These are phyloP conservation scores for Tipula helvola DNA, from an alignment of 2,888 invertebrate species.

Conservation along the genomic window DNA sequence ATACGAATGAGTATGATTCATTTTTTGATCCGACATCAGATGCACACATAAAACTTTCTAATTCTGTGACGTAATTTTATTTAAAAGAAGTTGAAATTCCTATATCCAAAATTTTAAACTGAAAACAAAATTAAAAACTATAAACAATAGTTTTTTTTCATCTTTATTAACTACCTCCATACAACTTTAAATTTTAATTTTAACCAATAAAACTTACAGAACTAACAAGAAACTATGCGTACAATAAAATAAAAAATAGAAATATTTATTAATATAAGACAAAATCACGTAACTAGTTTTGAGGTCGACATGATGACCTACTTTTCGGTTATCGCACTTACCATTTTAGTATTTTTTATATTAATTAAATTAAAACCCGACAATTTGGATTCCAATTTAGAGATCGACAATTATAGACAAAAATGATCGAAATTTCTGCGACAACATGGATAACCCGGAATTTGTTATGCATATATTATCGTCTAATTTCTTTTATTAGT, in stretches of 20 bases:
- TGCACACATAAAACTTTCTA: not conserved
- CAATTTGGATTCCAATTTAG: not conserved
- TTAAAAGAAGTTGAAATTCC: not conserved
- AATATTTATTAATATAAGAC: not conserved
- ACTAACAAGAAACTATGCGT: not conserved
- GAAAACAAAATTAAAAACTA: not conserved
- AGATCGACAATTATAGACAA: not conserved
- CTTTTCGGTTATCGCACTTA: conserved; percentile 7
- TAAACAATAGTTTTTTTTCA: not conserved
- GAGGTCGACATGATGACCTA: conserved; percentile 5
- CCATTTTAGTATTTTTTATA: not conserved
- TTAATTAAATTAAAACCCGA: not conserved
- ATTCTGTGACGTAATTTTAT: not conserved
- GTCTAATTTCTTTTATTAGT: not conserved
- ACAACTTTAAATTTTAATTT: not conserved
- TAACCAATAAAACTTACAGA: not conserved
- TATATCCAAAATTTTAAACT: not conserved
- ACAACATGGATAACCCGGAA: not conserved
- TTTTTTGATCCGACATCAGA: not conserved
- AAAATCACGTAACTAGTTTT: not conserved
- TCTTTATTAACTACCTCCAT: not conserved
- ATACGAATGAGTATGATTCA: not conserved
- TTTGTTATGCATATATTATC: not conserved
- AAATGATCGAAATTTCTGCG: not conserved
- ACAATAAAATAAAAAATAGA: not conserved